A percentile compares a stretch with the other conserved stretches of the same genome.
phyloP scores from a whole-genome alignment of 2,888 invertebrate species.

The Drosophila borborema region DNA sequence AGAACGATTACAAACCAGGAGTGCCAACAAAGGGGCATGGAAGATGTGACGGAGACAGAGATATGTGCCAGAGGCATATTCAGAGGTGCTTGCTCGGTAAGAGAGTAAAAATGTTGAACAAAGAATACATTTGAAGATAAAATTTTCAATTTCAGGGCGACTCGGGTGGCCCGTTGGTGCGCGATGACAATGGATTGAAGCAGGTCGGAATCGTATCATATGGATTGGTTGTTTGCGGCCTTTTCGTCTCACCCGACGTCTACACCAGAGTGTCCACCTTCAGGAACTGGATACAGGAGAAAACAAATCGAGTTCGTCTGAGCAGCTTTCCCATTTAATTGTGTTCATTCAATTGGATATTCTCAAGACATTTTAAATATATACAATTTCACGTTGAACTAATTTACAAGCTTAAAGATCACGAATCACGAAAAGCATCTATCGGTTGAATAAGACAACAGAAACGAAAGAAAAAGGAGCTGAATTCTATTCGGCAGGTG shows the following conservation, averaged over 20 bases:
- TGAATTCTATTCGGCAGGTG: constrained; percentile 21
- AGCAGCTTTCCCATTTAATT: background rate
- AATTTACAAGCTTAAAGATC: constrained; percentile 34
- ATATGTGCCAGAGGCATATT: constrained; percentile 81
- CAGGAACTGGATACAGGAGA: constrained; percentile 72
- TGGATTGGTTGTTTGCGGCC: constrained; percentile 79
- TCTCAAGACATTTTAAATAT: constrained; percentile 11
- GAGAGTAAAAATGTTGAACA: constrained; percentile 1
- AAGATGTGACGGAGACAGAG: constrained; percentile 79
- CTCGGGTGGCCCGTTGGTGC: constrained; percentile 84
- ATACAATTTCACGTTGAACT: constrained; percentile 41
- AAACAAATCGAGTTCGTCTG: background rate
- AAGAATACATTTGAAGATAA: background rate
- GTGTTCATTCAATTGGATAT: background rate
- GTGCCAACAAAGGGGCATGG: constrained; percentile 74
- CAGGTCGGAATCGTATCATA: constrained; percentile 84
- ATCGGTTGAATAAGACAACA: constrained; percentile 7
- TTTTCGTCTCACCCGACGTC: constrained; percentile 81
- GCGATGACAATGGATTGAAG: constrained; percentile 49
- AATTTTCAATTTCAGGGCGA: constrained; percentile 76
- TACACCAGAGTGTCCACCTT: constrained; percentile 84
- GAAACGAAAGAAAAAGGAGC: background rate
- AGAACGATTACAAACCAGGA: constrained; percentile 79
- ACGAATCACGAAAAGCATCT: background rate
- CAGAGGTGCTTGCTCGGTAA: constrained; percentile 82